These are phyloP conservation scores for Drosophila birchii DNA, from an alignment of 2,888 invertebrate species.

Conservation along the genomic window DNA sequence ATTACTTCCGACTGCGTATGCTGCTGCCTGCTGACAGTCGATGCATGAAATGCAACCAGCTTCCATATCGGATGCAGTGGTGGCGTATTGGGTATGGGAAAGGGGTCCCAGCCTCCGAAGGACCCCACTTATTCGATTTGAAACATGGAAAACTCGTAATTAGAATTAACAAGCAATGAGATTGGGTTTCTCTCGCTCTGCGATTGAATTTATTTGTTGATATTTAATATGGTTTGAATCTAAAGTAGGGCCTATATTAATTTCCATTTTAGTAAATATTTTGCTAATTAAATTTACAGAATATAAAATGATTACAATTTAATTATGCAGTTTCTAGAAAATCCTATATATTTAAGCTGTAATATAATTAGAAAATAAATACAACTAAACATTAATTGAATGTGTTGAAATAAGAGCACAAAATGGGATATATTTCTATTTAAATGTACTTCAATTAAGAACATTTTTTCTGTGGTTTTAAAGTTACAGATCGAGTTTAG, in stretches of 20 bases:
- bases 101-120: neutral
- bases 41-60: constrained; percentile 68
- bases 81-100: constrained; percentile 15
- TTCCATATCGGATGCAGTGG: constrained; percentile 10
- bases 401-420: neutral
- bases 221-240: neutral
- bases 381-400: neutral
- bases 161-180: constrained; percentile 10
- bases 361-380: constrained; percentile 1
- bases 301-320: neutral
- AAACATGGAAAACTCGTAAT: constrained; percentile 13
- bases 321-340: neutral
- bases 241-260: no score
- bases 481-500: neutral
- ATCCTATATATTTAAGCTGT: neutral
- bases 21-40: constrained; percentile 52
- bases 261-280: neutral
- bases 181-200: neutral
- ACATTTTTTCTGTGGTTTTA: neutral
- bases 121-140: constrained; percentile 5
- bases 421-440: neutral
- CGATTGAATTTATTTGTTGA: neutral
- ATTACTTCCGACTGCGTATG: constrained; percentile 74
- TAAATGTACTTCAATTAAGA: neutral
- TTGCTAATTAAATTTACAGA: neutral